Evolutionary conservation across 1,140 invertebrate genomes (phyloP).

Genomic region (Notospermus geniculatus): DNA sequence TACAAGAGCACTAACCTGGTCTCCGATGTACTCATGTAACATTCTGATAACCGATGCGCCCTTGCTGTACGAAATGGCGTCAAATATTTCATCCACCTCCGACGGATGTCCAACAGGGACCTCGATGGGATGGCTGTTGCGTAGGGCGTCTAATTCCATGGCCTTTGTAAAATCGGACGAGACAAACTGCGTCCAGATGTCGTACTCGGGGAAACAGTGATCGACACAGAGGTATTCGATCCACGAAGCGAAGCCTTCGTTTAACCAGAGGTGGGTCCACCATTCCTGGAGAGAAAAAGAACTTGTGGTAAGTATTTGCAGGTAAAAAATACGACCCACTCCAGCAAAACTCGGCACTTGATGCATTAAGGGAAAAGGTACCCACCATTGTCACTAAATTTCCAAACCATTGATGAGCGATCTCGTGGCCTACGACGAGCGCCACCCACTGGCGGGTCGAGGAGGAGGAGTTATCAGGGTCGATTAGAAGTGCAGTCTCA

Average conservation of each 20-base stretch:
- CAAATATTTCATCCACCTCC: conserved; percentile 58
- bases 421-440: conserved; percentile 75
- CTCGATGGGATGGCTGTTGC: conserved; percentile 58
- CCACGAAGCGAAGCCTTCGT: conserved; percentile 57
- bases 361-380: too few relatives aligned
- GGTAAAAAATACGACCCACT: too few relatives aligned
- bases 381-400: conserved; percentile 74
- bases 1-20: conserved; percentile 58
- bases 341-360: too few relatives aligned
- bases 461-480: conserved; percentile 71
- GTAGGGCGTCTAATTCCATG: conserved; percentile 54
- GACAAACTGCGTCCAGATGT: conserved; percentile 59
- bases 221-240: conserved; percentile 48
- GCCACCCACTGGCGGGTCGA: conserved; percentile 67
- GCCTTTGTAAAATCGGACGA: conserved; percentile 48
- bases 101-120: conserved; percentile 54
- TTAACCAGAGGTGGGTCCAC: conserved; percentile 60
- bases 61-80: conserved; percentile 60
- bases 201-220: conserved; percentile 69
- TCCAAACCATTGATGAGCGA: conserved; percentile 87
- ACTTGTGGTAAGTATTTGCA: too few relatives aligned
- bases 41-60: conserved; percentile 85
- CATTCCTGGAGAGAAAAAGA: conserved; percentile 35
- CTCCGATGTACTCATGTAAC: conserved; percentile 93
- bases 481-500: conserved; percentile 78